phyloP scores from a whole-genome alignment of 2,888 invertebrate species.

The Aleiodes testaceus region DNA sequence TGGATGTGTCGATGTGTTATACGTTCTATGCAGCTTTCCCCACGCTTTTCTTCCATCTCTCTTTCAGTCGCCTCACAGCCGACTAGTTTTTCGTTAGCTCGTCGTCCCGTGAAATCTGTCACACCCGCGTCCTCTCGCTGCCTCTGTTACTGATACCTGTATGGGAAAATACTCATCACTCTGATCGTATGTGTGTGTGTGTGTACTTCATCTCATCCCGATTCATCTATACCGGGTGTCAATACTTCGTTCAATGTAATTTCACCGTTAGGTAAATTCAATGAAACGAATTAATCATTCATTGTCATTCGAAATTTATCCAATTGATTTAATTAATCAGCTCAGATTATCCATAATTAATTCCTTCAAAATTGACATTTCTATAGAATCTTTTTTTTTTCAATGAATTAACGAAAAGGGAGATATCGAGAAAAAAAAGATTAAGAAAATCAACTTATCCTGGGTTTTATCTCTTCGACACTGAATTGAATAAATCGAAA shows the following conservation, averaged over 20 bases:
- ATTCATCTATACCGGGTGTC: conserved; percentile 42
- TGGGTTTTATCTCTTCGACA: no score
- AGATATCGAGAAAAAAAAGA: background rate
- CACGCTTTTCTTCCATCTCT: conserved; percentile 52
- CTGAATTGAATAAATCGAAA: conserved; percentile 4
- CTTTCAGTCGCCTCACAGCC: conserved; percentile 67
- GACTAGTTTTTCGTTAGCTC: conserved; percentile 71
- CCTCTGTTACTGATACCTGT: background rate
- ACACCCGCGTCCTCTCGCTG: conserved; percentile 56
- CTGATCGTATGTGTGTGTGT: background rate
- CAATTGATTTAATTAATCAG: no score
- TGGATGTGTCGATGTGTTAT: conserved; percentile 36
- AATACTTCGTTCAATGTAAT: conserved; percentile 6
- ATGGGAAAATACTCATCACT: no score
- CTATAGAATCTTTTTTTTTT: no score
- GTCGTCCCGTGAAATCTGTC: conserved; percentile 70
- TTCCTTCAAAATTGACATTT: no score
- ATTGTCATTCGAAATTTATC: no score
- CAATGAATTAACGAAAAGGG: no score
- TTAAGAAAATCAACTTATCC: no score
- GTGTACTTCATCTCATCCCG: conserved; percentile 5
- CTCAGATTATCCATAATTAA: no score
- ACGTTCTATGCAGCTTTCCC: conserved; percentile 36
- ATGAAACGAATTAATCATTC: no score
- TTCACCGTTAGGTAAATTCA: background rate